Base-by-base conservation (phyloP, 2,797 vertebrate genomes). In the Cossypha caffra region DNA sequence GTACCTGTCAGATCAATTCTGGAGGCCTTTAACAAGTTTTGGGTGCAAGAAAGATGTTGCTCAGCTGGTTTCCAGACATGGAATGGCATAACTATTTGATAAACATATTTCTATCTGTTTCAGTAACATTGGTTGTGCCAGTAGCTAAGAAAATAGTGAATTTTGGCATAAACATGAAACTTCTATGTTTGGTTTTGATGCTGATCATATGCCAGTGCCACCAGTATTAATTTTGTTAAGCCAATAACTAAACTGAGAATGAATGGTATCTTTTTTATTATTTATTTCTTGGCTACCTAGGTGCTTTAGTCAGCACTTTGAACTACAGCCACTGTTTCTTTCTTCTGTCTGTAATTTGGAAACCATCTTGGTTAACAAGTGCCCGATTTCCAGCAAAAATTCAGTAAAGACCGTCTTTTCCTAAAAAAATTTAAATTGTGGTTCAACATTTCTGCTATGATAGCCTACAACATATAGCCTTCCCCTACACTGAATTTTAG, bases 261-360 rank as follows among this genome's bases (percentile, higher is more conserved):
- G 1, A 57, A 2, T 13, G 37, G 1, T 35, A 16, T 37, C 4
- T 55, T 40, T 3, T 8, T 12, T 21, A 43, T 12, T 12, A 20
- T 28, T 52, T 59, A 38, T 55, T 87, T 89, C 29, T 28, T 42
- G 55, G 10, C 4, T 74, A 59, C 9, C 8, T 24, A 75, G 21
- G 11, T 62, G 8, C 9, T 78, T 75, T 64, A 67, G 3, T 63
- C 25, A 67, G 8, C 31, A 23, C 28, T 85, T 10, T 45, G 42
- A 67, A 78, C 10, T 43, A 24, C 0, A 5, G 8, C 10, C 8
- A 29, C 31, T 13, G 13, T 52, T 21, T 8, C 23, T 48, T 55
- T 72, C 16, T 52, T 62, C 8, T 58, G 68, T 57, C 58, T 69
- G 5, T 51, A 66, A 57, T 88, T 68, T 68, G 29, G 33, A 88